Base-by-base conservation (phyloP, 2,797 vertebrate species). In the Pseudocheirus occidentalis region DNA sequence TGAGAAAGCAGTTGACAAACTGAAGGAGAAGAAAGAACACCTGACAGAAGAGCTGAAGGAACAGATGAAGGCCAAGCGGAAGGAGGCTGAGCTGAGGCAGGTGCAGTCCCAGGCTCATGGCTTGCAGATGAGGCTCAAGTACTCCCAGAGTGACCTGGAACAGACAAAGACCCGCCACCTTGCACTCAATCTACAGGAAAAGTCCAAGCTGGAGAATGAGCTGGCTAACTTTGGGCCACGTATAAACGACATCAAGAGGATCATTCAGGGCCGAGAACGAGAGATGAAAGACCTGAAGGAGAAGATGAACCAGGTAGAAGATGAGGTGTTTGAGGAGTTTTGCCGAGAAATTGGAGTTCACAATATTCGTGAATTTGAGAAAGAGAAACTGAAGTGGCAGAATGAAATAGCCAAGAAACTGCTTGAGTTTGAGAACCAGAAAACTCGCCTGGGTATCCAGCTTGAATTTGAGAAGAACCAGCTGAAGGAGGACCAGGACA, bases 401-500 rank as follows among this genome's bases (percentile, higher is more conserved):
- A 99, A 99, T 87, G 99, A 99, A 98, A 99, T 99, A 0, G 99
- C 99, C 52, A 99, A 99, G 98, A 99, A 99, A 97, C 99, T 99
- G 99, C 99, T 99, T 94, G 99, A 99, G 96, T 99, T 99, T 96
- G 99, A 99, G 98, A 99, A 99, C 97, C 99, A 99, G 98, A 99
- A 99, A 98, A 99, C 99, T 10, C 99, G 99, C 0, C 98, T 99
- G 98, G 99, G 99, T 2, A 99, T 99, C 97, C 99, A 99, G 96
- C 95, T 99, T 93, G 99, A 99, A 98, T 99, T 99, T 13, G 99
- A 99, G 97, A 99, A 99, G 98, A 99, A 99, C 98, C 99, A 99
- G 97, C 98, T 99, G 93, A 99, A 99, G 91, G 99, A 99, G 94
- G 99, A 99, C 97, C 99, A 99, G 97, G 99, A 99, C 98, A 99